Evolutionary conservation across 2,113 vertebrate species (phyloP).

Genomic region (Ellobius talpinus): DNA sequence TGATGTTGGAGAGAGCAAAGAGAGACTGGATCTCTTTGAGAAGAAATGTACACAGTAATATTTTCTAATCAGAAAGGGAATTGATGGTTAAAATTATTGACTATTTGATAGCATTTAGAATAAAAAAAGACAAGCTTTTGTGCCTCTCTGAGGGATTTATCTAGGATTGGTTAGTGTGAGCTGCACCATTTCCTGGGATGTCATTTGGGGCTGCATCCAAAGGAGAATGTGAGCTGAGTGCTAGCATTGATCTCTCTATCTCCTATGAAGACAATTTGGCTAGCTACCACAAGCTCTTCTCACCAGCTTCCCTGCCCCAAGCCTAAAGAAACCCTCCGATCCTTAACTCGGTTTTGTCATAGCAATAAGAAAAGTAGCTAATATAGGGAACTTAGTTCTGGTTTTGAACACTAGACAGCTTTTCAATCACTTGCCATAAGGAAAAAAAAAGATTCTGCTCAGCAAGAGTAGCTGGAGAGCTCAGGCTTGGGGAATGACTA

Average conservation of each 20-base stretch:
- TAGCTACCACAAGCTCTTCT: neutral
- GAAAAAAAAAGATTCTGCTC: neutral
- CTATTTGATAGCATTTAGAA: neutral
- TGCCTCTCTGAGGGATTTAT: neutral
- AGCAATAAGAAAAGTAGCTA: neutral
- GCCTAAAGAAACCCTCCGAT: neutral
- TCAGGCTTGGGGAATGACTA: neutral
- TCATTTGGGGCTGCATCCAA: neutral
- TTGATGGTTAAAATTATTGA: neutral
- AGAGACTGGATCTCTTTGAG: neutral
- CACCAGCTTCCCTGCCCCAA: too few relatives aligned
- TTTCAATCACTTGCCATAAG: constrained; percentile 5
- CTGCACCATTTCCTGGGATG: too few relatives aligned
- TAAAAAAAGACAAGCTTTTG: neutral
- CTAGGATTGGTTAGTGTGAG: neutral
- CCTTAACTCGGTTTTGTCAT: neutral
- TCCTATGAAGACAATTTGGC: too few relatives aligned
- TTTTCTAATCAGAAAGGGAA: neutral
- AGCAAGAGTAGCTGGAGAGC: neutral
- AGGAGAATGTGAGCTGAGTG: neutral
- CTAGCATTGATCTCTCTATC: too few relatives aligned
- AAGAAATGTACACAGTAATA: neutral
- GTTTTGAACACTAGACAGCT: neutral
- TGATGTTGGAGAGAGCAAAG: neutral
- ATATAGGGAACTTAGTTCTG: neutral